Evolutionary conservation across 2,888 invertebrate genomes (phyloP), one percentile per base, ranked within the genome.

Genomic region (Meghimatium bilineatum): DNA sequence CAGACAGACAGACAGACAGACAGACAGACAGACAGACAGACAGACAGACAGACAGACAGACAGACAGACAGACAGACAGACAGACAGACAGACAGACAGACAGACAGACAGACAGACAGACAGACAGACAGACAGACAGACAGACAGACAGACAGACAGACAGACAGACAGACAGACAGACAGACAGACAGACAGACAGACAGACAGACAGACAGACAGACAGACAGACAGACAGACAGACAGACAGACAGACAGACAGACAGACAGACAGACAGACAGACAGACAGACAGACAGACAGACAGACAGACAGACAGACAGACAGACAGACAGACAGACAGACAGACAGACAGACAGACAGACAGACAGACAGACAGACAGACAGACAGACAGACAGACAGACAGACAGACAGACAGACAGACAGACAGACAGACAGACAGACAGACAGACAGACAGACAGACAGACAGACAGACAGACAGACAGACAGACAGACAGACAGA

Each of bases 91-190:
- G 71, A 20, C 34, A 80, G 36, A 71, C 56, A 52, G 56, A 52
- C 56, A 52, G 56, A 52, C 56, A 52, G 56, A 52, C 56, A 52
- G 56, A 17, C 20, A 32, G 34, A 52, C 56, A 56, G 56, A 56
- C 56, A 66, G n/a, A 66, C 29, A 29, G 66, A 60, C 60, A 52
- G 17, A 20, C 17, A 52, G 44, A 52, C n/a, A n/a, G 75, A 29
- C 75, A 49, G 49, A 26, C n/a, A 36, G 75, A 38, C 32, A 76
- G 56, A 76, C 29, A 76, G 56, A 76, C 29, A 76, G 76, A 76
- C 32, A 76, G n/a, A 76, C 29, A 52, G 76, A 76, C 29, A 76
- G 76, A 52, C 10, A n/a, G 17, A 56, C 23, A 52, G 76, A 76
- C 2, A 76, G n/a, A 76, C 32, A 52, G 10, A 75, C 26, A 75